phyloP scores from a whole-genome alignment of 2,113 vertebrate species.

The Petrocephalus zakoni region DNA sequence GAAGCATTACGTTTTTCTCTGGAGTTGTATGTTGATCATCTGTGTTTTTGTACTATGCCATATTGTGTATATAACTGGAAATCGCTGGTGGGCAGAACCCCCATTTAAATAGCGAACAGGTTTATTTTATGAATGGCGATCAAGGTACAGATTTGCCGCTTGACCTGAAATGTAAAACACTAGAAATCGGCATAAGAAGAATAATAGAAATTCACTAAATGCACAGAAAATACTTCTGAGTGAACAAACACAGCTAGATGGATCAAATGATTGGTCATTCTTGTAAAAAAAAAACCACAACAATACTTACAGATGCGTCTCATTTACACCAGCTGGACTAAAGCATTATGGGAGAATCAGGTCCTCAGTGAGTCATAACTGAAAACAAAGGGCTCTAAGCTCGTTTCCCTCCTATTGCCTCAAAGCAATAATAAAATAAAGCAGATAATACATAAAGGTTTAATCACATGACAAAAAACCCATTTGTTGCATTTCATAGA shows the following conservation, averaged over 20 bases:
- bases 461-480: neutral
- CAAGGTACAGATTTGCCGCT: neutral
- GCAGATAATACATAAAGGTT: neutral
- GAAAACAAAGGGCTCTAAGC: neutral
- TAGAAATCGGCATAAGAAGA: neutral
- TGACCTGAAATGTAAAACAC: neutral
- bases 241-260: neutral
- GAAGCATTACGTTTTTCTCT: neutral
- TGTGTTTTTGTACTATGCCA: neutral
- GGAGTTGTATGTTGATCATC: neutral
- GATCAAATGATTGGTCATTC: neutral
- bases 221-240: neutral
- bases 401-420: neutral
- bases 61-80: neutral
- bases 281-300: neutral
- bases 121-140: neutral
- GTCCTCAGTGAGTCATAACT: neutral
- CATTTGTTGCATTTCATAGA: neutral
- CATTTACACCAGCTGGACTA: neutral
- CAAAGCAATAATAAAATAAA: neutral
- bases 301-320: neutral
- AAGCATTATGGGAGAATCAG: neutral
- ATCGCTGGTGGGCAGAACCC: neutral
- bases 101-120: neutral
- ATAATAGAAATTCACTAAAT: neutral